Evolutionary conservation across 2,888 invertebrate genomes (phyloP), one percentile per base, ranked within the genome.

Genomic region (Oligia fasciuncula): DNA sequence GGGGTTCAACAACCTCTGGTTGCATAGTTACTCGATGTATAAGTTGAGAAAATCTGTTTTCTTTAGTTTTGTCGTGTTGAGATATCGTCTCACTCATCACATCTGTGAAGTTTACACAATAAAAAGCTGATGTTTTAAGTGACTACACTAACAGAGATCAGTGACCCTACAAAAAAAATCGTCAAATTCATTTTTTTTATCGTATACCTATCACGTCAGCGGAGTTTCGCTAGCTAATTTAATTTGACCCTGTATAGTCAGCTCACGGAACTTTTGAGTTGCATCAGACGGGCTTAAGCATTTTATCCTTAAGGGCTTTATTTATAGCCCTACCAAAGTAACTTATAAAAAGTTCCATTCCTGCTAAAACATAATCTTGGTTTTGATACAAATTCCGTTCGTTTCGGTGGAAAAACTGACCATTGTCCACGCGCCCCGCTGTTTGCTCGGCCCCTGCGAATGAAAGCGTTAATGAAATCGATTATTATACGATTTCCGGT

Each of bases 401-500:
- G 82, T 90, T 91, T 92, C 89, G 88, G 84, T 79, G 88, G 88
- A 92, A 91, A 93, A 91, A 90, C 90, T 91, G 90, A 87, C 78
- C 89, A 89, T 80, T 87, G 82, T 86, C 69, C 83, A 60, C 75
- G 85, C 86, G 66, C 89, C 92, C 91, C 85, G 84, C 88, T 88
- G 90, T 87, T 91, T 88, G 80, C 78, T 73, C 84, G 88, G 87
- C 88, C 90, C 90, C 91, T 90, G 91, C 85, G 81, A 91, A 89
- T 92, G 91, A 92, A 92, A 91, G 92, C 92, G 86, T 89, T 94
- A 94, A 94, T 94, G 92, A 93, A 94, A 94, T 94, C 94, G 92
- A 94, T 94, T 94, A 94, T 92, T 90, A 90, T 91, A 88, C 91
- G 88, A 93, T 93, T 91, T 88, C 83, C 81, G 70, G 89, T 90